These are phyloP conservation scores for Amblyjoppa proteus DNA, from an alignment of 2,888 invertebrate genomes.

Conservation along the genomic window DNA sequence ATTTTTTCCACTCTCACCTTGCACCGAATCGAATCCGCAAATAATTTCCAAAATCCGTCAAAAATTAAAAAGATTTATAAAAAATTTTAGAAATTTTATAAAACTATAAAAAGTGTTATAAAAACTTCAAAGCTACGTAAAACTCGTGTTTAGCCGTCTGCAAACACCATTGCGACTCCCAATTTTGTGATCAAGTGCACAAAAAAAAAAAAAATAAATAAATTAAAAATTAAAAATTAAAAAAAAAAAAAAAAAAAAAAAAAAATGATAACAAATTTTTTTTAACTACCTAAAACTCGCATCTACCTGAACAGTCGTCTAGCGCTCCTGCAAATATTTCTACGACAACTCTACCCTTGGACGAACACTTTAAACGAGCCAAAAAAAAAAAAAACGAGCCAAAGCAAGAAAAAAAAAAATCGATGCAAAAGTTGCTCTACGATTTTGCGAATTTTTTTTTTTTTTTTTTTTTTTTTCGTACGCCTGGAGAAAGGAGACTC, in stretches of 20 bases:
- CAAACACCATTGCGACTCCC: background rate
- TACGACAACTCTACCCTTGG: background rate
- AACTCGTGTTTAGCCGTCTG: background rate
- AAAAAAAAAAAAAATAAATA: too few species aligned
- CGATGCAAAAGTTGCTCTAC: background rate
- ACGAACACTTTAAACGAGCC: background rate
- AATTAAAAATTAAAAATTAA: too few species aligned
- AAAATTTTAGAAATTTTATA: too few species aligned
- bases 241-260: too few species aligned
- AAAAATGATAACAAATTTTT: too few species aligned
- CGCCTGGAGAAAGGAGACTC: constrained; percentile 74
- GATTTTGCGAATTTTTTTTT: background rate
- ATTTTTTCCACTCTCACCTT: background rate
- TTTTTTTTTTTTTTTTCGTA: background rate
- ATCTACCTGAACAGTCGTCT: too few species aligned
- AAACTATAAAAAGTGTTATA: background rate
- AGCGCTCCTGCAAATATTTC: background rate
- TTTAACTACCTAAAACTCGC: too few species aligned
- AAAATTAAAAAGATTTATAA: background rate
- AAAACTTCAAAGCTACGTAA: background rate
- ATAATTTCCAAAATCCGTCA: constrained; percentile 15
- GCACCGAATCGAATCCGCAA: constrained; percentile 46
- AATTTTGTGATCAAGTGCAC: too few species aligned
- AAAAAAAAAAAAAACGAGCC: constrained; percentile 23
- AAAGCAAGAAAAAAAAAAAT: constrained; percentile 30